Percentiles rank a stretch among this genome's conserved stretches.
phyloP scores from a whole-genome alignment of 37 sponge, comb jelly and placozoan species.

The Hormiphora californensis region DNA sequence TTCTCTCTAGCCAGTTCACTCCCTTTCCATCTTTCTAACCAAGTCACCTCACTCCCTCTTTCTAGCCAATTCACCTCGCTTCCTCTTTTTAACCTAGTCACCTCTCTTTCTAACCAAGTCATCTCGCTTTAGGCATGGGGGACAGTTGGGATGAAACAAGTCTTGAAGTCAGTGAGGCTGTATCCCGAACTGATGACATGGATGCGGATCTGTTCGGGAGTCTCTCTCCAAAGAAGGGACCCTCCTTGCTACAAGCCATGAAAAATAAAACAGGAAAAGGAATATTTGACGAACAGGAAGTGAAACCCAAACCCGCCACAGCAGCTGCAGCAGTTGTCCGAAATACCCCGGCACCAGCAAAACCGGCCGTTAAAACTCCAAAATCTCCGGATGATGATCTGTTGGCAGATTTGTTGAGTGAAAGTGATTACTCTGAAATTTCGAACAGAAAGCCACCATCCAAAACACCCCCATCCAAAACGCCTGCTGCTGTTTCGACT shows the following conservation, averaged over 20 bases:
- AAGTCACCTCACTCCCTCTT: no score
- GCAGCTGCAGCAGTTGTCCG: neutral
- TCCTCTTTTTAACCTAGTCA: no score
- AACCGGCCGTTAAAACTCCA: neutral
- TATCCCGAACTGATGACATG: neutral
- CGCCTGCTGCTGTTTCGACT: neutral
- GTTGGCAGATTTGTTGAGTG: slow-evolving; percentile 35
- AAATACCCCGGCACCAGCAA: neutral
- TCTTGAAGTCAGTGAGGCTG: slow-evolving; percentile 45
- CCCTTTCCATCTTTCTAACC: no score
- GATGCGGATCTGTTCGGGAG: slow-evolving; percentile 6
- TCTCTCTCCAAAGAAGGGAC: neutral
- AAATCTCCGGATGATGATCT: slow-evolving; percentile 2
- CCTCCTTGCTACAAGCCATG: slow-evolving; percentile 40
- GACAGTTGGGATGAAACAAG: slow-evolving; percentile 53
- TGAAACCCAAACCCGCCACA: neutral
- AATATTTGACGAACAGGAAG: slow-evolving; percentile 30
- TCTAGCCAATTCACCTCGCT: no score
- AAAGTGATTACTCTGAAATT: slow-evolving; percentile 6
- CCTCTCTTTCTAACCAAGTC: no score
- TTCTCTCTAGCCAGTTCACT: no score
- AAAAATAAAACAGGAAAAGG: slow-evolving; percentile 13
- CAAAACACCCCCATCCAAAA: neutral
- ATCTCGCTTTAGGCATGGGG: no score
- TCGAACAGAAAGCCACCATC: neutral